Evolutionary conservation across 2,113 vertebrate genomes (phyloP).

Genomic region (Strix uralensis): DNA sequence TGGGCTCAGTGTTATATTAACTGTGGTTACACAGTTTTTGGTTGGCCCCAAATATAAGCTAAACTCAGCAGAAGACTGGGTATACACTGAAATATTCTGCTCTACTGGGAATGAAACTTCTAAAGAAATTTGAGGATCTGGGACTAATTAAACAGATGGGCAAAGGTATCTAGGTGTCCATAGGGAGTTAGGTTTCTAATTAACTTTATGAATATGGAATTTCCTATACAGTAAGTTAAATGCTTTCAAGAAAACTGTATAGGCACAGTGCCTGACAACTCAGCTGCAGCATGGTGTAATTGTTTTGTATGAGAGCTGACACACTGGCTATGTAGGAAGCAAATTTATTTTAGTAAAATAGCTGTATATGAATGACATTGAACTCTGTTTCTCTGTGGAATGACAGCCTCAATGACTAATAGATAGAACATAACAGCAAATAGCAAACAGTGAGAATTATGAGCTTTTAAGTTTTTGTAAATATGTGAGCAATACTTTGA

Average conservation of each 20-base stretch:
- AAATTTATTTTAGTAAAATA: not conserved
- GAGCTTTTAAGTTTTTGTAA: not conserved
- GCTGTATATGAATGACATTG: not conserved
- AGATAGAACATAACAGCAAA: not conserved
- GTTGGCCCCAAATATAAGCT: not conserved
- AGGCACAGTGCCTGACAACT: not conserved
- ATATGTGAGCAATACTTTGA: not conserved
- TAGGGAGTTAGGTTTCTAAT: not conserved
- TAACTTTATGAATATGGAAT: not conserved
- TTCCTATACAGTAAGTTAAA: not conserved
- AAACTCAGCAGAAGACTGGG: not conserved
- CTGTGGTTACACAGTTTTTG: not conserved
- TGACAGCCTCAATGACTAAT: not conserved
- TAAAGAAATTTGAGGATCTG: not conserved
- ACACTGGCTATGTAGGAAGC: not conserved
- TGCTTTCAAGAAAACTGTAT: not conserved
- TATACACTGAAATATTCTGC: not conserved
- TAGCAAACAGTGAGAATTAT: not conserved
- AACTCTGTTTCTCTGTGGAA: not conserved
- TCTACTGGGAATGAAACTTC: not conserved
- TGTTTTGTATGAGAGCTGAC: not conserved
- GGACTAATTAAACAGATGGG: not conserved
- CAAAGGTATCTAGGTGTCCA: not conserved
- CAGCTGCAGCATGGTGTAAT: not conserved
- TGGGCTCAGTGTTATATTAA: not conserved